Base-by-base conservation (phyloP, 2,888 invertebrate species). In the Zhengitettix transpicula region DNA sequence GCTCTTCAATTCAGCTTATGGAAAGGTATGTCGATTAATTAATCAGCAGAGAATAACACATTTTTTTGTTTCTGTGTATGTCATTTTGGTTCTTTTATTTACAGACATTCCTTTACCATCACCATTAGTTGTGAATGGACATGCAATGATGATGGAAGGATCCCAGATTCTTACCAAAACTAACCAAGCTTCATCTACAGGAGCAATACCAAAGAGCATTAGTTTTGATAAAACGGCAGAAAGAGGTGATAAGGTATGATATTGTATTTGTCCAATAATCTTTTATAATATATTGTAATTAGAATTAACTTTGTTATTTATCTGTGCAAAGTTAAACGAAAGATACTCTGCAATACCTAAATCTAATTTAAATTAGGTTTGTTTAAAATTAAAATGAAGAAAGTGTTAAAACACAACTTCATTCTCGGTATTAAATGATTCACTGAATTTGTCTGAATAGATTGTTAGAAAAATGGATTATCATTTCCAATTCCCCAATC, bases 171-270 rank as follows among this genome's bases (percentile, higher is more conserved):
- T 16, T 16, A 17, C 52, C 16, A 17, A 17, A 52, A 16, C 52
- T 15, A 56, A 57, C 15, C 44, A 54, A 42, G 44, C 61, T 41
- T 44, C 58, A 17, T 84, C 86, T 0, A 88, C 87, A 0, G 91
- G 91, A 0, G 89, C 91, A 1, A 92, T 93, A 68, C 90, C 91
- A 1, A 93, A 93, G 74, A 92, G 90, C 68, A 92, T 92, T 67
- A 91, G 89, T 71, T 92, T 92, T 68, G 92, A 93, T 73, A 87
- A 90, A 70, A 89, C 89, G 1, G 90, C 91, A 0, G 89, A 90
- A 69, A 85, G 89, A 66, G 81, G 83, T 1, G 85, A 85, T 67
- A 82, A 83, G 74, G 72, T 70, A 63, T 56, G 59, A 28, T 47
- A 15, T 61, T 16, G 42, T 51, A 54, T 41, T 44, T 47, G 28